phyloP scores from a whole-genome alignment of 1,140 invertebrate species.

The Conus betulinus region DNA sequence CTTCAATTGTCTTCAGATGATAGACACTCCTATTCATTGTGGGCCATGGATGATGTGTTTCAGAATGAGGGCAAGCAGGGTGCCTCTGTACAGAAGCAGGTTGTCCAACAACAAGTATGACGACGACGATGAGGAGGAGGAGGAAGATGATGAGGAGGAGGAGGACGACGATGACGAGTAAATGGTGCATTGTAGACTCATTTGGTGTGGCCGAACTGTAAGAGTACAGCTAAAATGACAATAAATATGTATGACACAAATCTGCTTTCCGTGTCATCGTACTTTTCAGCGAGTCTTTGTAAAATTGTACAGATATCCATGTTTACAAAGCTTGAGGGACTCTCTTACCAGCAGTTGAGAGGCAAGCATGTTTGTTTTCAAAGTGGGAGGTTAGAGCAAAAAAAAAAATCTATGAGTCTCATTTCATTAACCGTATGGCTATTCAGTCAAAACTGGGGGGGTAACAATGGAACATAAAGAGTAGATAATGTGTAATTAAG shows the following conservation, averaged over 20 bases:
- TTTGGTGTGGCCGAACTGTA: not conserved
- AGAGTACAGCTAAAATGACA: not conserved
- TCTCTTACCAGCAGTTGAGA: not conserved
- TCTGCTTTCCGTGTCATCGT: not conserved
- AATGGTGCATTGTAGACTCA: not conserved
- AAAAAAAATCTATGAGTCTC: not conserved
- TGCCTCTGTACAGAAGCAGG: conserved; percentile 38
- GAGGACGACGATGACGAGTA: conserved; percentile 55
- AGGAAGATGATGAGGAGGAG: conserved; percentile 61
- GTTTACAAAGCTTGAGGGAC: not conserved
- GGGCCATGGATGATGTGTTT: no score
- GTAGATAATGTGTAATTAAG: no score
- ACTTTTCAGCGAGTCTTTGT: not conserved
- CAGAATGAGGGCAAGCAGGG: conserved; percentile 27
- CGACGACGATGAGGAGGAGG: conserved; percentile 55
- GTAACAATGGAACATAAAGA: no score
- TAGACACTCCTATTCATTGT: no score
- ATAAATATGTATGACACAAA: not conserved
- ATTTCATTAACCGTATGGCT: not conserved
- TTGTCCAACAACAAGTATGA: conserved; percentile 38
- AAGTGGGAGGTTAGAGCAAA: not conserved
- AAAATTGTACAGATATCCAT: not conserved
- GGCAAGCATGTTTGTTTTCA: conserved; percentile 5
- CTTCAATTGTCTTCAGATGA: no score
- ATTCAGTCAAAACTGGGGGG: no score